phyloP scores from a whole-genome alignment of 2,797 vertebrate genomes.

The Fringilla coelebs region DNA sequence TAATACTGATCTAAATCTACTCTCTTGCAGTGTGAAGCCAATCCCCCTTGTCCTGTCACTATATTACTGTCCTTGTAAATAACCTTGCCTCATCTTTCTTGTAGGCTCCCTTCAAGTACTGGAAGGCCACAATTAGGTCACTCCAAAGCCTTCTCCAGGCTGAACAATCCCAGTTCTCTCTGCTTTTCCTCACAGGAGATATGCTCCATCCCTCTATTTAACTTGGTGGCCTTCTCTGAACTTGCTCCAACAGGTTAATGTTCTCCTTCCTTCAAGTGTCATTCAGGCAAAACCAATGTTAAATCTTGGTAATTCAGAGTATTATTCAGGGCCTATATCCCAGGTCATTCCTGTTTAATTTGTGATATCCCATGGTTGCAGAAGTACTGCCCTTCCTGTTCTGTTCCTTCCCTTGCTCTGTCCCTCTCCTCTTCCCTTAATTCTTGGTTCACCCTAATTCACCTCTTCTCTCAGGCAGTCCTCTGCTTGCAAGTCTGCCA shows the following conservation, averaged over 20 bases:
- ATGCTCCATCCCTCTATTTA: not conserved
- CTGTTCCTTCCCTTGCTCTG: not conserved
- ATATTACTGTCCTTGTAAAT: not conserved
- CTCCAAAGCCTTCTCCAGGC: not conserved
- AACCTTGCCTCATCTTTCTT: not conserved
- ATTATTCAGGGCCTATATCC: not conserved
- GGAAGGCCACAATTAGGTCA: not conserved
- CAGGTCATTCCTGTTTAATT: not conserved
- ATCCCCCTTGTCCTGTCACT: not conserved
- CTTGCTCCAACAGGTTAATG: not conserved
- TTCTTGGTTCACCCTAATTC: not conserved
- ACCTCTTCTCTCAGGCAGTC: not conserved
- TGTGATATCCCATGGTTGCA: not conserved
- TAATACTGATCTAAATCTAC: not conserved
- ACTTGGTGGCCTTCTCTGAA: not conserved
- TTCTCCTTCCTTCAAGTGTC: not conserved
- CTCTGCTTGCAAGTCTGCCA: not conserved
- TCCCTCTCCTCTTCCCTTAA: not conserved
- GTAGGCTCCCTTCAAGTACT: not conserved
- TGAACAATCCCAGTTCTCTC: not conserved
- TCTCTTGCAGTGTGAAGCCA: not conserved
- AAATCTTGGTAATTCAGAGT: not conserved
- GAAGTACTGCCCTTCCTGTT: not conserved
- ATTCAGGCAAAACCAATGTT: not conserved
- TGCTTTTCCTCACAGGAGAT: not conserved